Conservation (phyloP, 2,888 invertebrate genomes). For the Patella caerulea region DNA sequence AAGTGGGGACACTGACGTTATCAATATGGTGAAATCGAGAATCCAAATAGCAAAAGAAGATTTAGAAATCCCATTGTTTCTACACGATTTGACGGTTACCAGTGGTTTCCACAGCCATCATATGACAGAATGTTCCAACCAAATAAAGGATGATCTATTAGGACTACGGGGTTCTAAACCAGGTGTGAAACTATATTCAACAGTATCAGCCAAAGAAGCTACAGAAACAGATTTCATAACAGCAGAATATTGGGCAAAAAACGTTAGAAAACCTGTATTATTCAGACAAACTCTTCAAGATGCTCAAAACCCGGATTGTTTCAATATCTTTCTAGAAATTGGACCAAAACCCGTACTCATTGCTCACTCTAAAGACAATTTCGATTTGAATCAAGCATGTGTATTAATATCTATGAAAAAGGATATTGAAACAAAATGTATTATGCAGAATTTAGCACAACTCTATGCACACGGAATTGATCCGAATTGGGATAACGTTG, state of each 20-base stretch:
- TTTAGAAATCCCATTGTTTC: conserved; percentile 14
- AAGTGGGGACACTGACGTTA: conserved; percentile 40
- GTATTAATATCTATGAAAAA: conserved; percentile 37
- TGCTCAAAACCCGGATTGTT: conserved; percentile 19
- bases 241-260: conserved; percentile 51
- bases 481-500: conserved; percentile 32
- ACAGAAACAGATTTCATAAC: conserved; percentile 33
- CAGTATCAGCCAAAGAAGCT: conserved; percentile 44
- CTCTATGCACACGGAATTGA: conserved; percentile 37
- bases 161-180: conserved; percentile 30
- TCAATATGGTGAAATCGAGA: conserved; percentile 35
- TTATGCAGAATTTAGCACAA: conserved; percentile 28
- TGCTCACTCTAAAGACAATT: conserved; percentile 39
- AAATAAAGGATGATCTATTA: conserved; percentile 34
- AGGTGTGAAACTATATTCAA: conserved; percentile 42
- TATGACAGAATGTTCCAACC: conserved; percentile 27
- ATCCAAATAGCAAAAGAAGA: conserved; percentile 22
- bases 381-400: conserved; percentile 27
- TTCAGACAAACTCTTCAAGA: conserved; percentile 43
- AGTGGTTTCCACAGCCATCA: conserved; percentile 56
- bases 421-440: conserved; percentile 27
- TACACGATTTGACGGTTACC: conserved; percentile 43
- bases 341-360: conserved; percentile 54
- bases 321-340: conserved; percentile 53
- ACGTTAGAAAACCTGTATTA: conserved; percentile 47